Evolutionary conservation across 2,797 vertebrate genomes (phyloP).

Genomic region (Girardinus metallicus): DNA sequence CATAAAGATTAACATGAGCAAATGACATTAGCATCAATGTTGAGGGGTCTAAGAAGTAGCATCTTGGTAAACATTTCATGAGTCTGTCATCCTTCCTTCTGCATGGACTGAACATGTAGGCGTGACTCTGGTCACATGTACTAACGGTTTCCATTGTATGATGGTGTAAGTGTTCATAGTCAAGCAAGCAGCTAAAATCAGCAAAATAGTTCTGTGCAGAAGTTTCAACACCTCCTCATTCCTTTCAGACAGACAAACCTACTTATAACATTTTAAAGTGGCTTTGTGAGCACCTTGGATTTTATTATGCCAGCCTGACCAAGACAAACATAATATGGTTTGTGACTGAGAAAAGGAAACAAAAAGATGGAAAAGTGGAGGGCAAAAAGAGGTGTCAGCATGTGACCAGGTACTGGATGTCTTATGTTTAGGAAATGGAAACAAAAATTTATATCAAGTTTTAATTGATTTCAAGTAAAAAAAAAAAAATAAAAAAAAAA

Average conservation of each 20-base stretch:
- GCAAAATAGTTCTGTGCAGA: not conserved
- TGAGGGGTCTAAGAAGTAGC: not conserved
- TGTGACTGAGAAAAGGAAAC: too few species aligned
- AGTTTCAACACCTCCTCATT: not conserved
- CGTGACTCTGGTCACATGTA: not conserved
- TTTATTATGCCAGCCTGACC: too few species aligned
- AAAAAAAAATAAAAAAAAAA: not conserved
- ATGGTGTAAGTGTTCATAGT: not conserved
- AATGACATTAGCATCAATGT: not conserved
- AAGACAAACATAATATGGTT: too few species aligned
- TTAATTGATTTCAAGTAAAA: too few species aligned
- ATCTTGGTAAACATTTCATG: not conserved
- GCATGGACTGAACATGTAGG: not conserved
- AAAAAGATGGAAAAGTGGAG: too few species aligned
- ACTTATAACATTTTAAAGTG: not conserved
- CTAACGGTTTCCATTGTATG: too few species aligned
- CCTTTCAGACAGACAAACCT: not conserved
- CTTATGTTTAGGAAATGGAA: not conserved
- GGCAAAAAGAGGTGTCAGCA: too few species aligned
- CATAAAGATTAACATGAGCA: not conserved
- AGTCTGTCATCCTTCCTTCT: not conserved
- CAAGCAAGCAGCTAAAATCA: not conserved
- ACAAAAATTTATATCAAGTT: too few species aligned
- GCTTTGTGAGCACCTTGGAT: too few species aligned
- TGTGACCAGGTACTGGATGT: not conserved